A percentile compares a stretch with the other conserved stretches of the same genome.
Conservation (phyloP, 1,140 invertebrate species). For the Drosophila bocki region DNA sequence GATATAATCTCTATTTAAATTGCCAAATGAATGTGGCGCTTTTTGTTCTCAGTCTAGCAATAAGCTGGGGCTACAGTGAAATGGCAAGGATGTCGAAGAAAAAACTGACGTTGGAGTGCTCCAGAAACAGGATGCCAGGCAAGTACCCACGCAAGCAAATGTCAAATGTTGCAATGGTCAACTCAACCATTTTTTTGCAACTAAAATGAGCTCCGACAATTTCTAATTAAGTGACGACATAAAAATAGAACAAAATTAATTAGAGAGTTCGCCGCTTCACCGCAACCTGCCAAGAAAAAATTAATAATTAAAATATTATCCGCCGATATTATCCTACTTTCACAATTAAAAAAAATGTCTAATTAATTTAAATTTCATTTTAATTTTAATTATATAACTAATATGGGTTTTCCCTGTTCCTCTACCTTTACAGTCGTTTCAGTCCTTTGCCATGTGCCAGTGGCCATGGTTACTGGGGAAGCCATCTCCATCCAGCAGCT, state of each 20-base stretch:
- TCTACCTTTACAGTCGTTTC: conserved; percentile 5
- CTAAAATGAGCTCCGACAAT: background rate
- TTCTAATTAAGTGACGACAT: conserved; percentile 6
- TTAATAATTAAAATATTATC: background rate
- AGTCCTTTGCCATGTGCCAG: background rate
- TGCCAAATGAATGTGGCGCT: background rate
- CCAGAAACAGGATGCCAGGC: conserved; percentile 15
- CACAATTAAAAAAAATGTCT: background rate
- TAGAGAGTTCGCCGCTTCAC: background rate
- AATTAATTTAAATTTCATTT: background rate
- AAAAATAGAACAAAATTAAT: background rate
- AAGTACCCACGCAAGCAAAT: conserved; percentile 27
- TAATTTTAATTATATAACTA: background rate
- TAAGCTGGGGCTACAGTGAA: conserved; percentile 6
- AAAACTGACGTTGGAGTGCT: conserved; percentile 1
- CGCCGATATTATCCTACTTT: background rate
- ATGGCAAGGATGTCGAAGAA: background rate
- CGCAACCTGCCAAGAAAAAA: too few relatives aligned
- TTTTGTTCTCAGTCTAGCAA: conserved; percentile 8
- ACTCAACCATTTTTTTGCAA: conserved; percentile 1
- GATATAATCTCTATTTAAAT: background rate
- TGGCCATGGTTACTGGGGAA: conserved; percentile 12
- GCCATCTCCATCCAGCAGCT: background rate
- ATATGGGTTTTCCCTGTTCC: background rate
- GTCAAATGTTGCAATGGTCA: conserved; percentile 17